phyloP scores from a whole-genome alignment of 92 coral and sea anemone genomes.

The Palythoa heliodiscus region DNA sequence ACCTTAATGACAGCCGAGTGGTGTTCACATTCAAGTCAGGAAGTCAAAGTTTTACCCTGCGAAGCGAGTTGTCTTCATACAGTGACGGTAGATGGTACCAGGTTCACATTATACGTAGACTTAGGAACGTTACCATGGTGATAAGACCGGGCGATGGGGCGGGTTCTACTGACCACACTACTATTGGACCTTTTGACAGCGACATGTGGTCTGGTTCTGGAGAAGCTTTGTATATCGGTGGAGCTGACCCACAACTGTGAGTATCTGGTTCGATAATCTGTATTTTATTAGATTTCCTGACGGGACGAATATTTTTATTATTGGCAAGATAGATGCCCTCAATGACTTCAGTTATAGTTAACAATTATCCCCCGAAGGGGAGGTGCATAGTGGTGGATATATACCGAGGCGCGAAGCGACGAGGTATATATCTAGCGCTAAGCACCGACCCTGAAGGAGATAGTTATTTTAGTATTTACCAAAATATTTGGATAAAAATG shows the following conservation, averaged over 20 bases:
- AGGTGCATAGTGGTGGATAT: too few relatives aligned
- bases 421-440: too few relatives aligned
- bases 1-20: conserved; percentile 71
- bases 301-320: too few relatives aligned
- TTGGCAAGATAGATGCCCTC: too few relatives aligned
- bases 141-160: conserved; percentile 64
- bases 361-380: too few relatives aligned
- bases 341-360: too few relatives aligned
- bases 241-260: conserved; percentile 81
- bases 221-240: conserved; percentile 79
- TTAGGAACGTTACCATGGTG: conserved; percentile 76
- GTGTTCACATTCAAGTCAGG: conserved; percentile 72
- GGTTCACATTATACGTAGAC: conserved; percentile 76
- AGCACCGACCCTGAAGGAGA: too few relatives aligned
- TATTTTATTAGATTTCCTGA: too few relatives aligned
- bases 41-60: conserved; percentile 47
- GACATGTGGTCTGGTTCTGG: conserved; percentile 61
- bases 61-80: conserved; percentile 67
- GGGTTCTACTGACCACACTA: conserved; percentile 55
- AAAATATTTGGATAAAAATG: too few relatives aligned
- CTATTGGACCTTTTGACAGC: conserved; percentile 42
- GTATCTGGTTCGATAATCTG: not conserved
- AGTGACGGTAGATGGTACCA: conserved; percentile 92
- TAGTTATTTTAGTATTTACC: too few relatives aligned
- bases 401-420: too few relatives aligned